Percentiles rank a stretch among this genome's conserved stretches.
Conservation (phyloP, 2,113 vertebrate genomes). For the Apistogramma diplotaenia region DNA sequence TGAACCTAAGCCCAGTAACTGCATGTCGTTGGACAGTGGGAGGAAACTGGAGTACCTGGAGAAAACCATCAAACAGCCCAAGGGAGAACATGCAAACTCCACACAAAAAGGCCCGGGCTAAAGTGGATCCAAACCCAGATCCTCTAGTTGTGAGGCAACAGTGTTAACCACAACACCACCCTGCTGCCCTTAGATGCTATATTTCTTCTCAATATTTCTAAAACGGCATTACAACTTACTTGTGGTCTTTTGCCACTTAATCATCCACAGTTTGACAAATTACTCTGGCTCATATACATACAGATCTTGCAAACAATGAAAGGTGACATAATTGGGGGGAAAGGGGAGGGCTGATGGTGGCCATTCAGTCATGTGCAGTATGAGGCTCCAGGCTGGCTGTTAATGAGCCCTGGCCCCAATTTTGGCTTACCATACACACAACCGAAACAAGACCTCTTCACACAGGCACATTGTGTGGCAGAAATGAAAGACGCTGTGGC, state of each 20-base stretch:
- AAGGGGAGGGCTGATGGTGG: background rate
- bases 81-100: no score
- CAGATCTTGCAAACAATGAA: constrained; percentile 40
- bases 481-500: background rate
- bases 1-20: no score
- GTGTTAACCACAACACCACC: no score
- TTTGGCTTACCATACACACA: constrained; percentile 15
- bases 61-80: no score
- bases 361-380: constrained; percentile 48
- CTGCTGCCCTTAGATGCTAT: background rate
- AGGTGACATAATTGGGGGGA: constrained; percentile 50
- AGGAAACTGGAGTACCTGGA: no score
- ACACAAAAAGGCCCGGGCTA: no score
- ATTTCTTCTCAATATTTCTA: background rate
- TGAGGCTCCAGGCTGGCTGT: constrained; percentile 30
- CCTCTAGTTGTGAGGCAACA: no score
- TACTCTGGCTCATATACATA: background rate
- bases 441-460: background rate
- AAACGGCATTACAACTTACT: background rate
- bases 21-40: no score
- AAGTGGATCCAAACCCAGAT: no score
- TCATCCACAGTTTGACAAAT: background rate
- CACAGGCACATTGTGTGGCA: background rate
- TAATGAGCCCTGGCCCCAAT: constrained; percentile 65
- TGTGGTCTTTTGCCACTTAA: background rate